Evolutionary conservation across 2,888 invertebrate genomes (phyloP).

Genomic region (Adineta ricciae): DNA sequence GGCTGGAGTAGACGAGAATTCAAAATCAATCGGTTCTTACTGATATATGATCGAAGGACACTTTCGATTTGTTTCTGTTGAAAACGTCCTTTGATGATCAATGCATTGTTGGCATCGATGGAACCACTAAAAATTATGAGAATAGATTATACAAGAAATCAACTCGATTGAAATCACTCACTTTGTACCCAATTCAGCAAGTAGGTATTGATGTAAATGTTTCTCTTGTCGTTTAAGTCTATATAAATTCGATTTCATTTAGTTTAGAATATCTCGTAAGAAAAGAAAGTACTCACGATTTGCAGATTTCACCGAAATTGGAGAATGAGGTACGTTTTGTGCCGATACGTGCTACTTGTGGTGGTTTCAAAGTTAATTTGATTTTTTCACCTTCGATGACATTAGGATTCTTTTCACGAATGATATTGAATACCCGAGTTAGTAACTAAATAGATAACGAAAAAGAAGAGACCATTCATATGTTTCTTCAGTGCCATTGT

Average conservation of each 20-base stretch:
- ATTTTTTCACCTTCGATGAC: constrained; percentile 97
- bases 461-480: neutral
- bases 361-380: constrained; percentile 96
- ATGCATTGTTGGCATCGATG: constrained; percentile 92
- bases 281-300: constrained; percentile 52
- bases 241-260: no score
- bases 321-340: constrained; percentile 98
- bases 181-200: constrained; percentile 82
- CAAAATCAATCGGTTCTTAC: constrained; percentile 39
- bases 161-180: constrained; percentile 36
- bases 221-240: constrained; percentile 18
- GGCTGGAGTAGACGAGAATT: neutral
- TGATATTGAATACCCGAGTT: constrained; percentile 89
- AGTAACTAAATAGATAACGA: constrained; percentile 55
- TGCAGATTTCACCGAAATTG: constrained; percentile 81
- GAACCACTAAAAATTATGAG: constrained; percentile 70
- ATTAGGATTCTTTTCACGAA: constrained; percentile 96
- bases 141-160: neutral
- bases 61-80: constrained; percentile 99
- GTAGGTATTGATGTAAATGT: constrained; percentile 64
- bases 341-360: constrained; percentile 67
- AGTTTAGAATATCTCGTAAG: neutral
- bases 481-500: neutral
- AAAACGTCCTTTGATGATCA: constrained; percentile 95
- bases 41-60: constrained; percentile 74